Evolutionary conservation across 2,113 vertebrate genomes (phyloP).

Genomic region (Bujurquina vittata): DNA sequence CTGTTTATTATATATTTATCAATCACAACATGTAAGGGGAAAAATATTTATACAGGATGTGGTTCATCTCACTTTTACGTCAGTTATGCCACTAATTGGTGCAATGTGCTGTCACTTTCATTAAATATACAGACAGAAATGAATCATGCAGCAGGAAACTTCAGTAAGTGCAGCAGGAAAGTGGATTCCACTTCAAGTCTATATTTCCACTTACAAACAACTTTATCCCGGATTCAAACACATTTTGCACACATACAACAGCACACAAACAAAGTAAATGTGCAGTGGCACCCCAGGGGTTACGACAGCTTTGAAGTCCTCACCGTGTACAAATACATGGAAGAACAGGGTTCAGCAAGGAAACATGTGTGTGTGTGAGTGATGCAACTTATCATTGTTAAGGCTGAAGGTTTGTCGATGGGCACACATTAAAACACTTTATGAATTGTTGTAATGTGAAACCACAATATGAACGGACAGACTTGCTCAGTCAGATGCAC

Average conservation of each 20-base stretch:
- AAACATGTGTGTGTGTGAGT: too few species aligned
- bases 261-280: constrained; percentile 27
- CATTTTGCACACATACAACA: neutral
- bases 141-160: constrained; percentile 24
- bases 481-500: neutral
- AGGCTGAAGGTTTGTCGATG: neutral
- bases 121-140: constrained; percentile 12
- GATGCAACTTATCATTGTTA: constrained; percentile 15
- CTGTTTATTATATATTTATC: neutral
- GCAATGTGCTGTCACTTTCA: constrained; percentile 10
- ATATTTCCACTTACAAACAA: neutral
- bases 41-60: neutral
- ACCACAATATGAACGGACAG: constrained; percentile 6
- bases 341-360: neutral
- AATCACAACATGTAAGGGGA: neutral
- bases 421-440: neutral
- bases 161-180: constrained; percentile 1
- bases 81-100: constrained; percentile 18
- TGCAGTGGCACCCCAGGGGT: constrained; percentile 24
- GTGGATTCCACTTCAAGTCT: neutral
- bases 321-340: constrained; percentile 40
- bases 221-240: neutral
- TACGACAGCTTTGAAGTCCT: constrained; percentile 55
- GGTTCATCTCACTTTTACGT: neutral
- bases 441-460: constrained; percentile 18